Base-by-base conservation (phyloP, 2,888 invertebrate genomes). In the Spatulosminthurus flaviceps region DNA sequence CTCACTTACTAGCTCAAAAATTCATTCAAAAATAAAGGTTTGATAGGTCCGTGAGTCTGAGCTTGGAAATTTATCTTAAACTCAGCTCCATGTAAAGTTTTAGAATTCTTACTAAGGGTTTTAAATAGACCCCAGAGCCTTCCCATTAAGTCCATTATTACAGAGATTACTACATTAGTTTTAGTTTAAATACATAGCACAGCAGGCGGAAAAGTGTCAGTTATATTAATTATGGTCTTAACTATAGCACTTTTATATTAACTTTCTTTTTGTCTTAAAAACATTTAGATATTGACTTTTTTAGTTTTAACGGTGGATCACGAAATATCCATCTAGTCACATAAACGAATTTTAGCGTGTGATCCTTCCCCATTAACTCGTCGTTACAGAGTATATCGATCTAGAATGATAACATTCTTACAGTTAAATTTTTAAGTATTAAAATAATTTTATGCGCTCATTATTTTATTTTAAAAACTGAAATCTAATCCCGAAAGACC, bases 371-470 rank as follows among this genome's bases (percentile, higher is more conserved):
- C 87, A 99, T 89, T 84, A 98, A 90, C 90, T 98, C 98, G 87
- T 98, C 95, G 89, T 99, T 98, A 90, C 98, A 99, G 88, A 98
- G 90, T 87, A 99, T 96, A 89, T 99, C 99, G 89, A 98, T 95
- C 95, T 97, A 90, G 69, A 69, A 69, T 28, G 19, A 69, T 26
- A 28, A n/a, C 11, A 22, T 7, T 34, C n/a, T n/a, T n/a, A n/a
- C n/a, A n/a, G n/a, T n/a, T n/a, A n/a, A n/a, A n/a, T n/a, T n/a
- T n/a, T n/a, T n/a, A n/a, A n/a, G n/a, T n/a, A n/a, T n/a, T n/a
- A n/a, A 41, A 41, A 41, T 41, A 41, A 41, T 41, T 41, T 41
- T 41, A 13, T 9, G 41, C 41, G 13, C 5, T 60, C 60, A 21
- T 60, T 60, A 60, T 60, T n/a, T n/a, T n/a, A n/a, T n/a, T n/a